A percentile compares a stretch with the other conserved stretches of the same genome.
phyloP scores from a whole-genome alignment of 2,888 invertebrate species.

The Pollenia labialis region DNA sequence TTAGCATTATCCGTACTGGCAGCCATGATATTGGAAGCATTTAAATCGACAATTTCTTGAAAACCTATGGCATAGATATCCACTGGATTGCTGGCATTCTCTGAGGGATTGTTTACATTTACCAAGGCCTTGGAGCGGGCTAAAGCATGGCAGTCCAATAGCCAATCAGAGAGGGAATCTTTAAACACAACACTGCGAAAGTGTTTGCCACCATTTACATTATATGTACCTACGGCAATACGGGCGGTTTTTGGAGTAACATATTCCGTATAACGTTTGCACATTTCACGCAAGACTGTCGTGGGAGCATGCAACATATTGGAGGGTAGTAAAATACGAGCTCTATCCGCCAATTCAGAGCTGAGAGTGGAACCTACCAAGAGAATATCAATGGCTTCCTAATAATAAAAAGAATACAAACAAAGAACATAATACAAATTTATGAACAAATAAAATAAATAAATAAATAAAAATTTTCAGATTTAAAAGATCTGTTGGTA shows the following conservation, averaged over 20 bases:
- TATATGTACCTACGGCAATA: conserved; percentile 97
- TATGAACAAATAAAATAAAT: too few relatives aligned
- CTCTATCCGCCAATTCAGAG: conserved; percentile 95
- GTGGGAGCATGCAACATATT: conserved; percentile 95
- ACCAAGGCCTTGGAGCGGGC: conserved; percentile 85
- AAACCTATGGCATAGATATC: conserved; percentile 99
- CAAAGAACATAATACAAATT: neutral
- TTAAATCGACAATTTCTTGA: conserved; percentile 99
- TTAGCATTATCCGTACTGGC: conserved; percentile 96
- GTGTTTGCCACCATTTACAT: conserved; percentile 99
- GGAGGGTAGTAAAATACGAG: conserved; percentile 93
- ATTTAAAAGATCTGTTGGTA: too few relatives aligned
- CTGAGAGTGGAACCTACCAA: conserved; percentile 96
- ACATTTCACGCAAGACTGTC: conserved; percentile 92
- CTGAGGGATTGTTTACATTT: conserved; percentile 84
- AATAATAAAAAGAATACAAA: neutral
- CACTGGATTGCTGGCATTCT: conserved; percentile 85
- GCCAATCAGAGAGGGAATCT: conserved; percentile 94
- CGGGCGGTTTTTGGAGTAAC: conserved; percentile 88
- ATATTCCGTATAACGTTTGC: conserved; percentile 90
- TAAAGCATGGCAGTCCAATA: conserved; percentile 91
- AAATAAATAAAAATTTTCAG: too few relatives aligned
- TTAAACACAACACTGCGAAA: conserved; percentile 98
- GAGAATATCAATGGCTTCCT: conserved; percentile 97
- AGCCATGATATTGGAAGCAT: conserved; percentile 98